Conservation (phyloP, 2,888 invertebrate species). For the Tachystola acroxantha region DNA sequence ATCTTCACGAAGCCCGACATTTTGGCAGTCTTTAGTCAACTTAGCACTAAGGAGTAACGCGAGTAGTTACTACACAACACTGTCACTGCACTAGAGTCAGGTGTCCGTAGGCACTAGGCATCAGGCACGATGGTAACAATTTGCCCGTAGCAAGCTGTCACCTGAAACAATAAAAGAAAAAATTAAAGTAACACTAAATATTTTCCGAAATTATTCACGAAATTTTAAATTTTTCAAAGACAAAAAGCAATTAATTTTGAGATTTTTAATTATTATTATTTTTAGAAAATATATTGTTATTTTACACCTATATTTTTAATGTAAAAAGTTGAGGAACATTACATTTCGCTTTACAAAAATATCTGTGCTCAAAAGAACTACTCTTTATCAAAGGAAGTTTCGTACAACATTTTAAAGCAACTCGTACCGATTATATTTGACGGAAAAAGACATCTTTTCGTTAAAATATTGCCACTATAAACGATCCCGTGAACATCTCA, state of each 20-base stretch:
- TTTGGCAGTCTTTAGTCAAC: conserved; percentile 36
- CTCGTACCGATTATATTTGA: conserved; percentile 29
- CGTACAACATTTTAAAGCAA: not conserved
- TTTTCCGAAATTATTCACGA: conserved; percentile 11
- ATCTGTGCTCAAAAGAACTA: not conserved
- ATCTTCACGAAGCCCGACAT: conserved; percentile 82
- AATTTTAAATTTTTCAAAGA: no score
- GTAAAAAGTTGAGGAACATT: no score
- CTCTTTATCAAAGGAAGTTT: not conserved
- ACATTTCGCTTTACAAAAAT: no score
- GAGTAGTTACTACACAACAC: conserved; percentile 31
- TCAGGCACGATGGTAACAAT: conserved; percentile 42
- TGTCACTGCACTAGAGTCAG: conserved; percentile 43
- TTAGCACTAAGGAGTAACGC: conserved; percentile 26
- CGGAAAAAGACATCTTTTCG: conserved; percentile 24
- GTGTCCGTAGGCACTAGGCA: conserved; percentile 23
- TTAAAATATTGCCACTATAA: conserved; percentile 23
- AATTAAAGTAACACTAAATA: conserved; percentile 19
- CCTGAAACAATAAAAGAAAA: conserved; percentile 52
- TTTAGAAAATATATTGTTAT: no score
- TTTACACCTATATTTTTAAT: no score
- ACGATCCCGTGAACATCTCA: conserved; percentile 43
- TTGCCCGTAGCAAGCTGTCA: conserved; percentile 63
- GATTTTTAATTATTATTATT: no score
- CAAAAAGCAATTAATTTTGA: no score